A percentile compares a stretch with the other conserved stretches of the same genome.
These are phyloP conservation scores for Phyllotis vaccarum DNA, from an alignment of 2,797 vertebrate species.

Conservation along the genomic window DNA sequence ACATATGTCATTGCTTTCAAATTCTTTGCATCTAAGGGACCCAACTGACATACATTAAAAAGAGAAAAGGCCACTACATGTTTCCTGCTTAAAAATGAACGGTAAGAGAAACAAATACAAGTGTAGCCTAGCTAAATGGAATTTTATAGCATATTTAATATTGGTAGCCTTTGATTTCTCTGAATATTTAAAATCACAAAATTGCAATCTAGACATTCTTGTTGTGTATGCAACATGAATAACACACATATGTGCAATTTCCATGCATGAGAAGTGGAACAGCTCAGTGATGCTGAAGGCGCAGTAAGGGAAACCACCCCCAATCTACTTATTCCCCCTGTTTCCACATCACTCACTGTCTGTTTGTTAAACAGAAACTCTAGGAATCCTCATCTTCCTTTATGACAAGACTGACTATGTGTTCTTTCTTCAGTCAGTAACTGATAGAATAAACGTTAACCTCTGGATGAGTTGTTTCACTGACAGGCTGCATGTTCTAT, in stretches of 20 bases:
- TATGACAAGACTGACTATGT: neutral
- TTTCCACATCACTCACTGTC: neutral
- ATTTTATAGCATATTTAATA: slow-evolving; percentile 37
- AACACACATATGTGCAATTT: neutral
- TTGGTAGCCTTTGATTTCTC: neutral
- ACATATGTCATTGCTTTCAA: slow-evolving; percentile 67
- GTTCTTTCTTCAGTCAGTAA: neutral
- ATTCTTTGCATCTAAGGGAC: slow-evolving; percentile 64
- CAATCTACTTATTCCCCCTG: neutral
- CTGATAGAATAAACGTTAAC: neutral
- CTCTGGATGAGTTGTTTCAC: neutral
- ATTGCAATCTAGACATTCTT: neutral
- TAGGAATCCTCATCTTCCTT: neutral
- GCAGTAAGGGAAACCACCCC: neutral
- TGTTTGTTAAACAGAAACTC: neutral
- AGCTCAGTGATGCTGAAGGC: neutral
- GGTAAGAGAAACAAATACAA: slow-evolving; percentile 45
- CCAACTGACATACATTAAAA: slow-evolving; percentile 31
- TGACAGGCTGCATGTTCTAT: slow-evolving; percentile 10
- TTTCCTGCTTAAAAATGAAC: slow-evolving; percentile 18
- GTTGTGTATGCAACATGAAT: neutral
- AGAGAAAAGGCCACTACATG: slow-evolving; percentile 37
- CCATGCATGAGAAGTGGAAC: neutral
- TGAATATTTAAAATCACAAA: slow-evolving; percentile 31
- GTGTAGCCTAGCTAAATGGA: neutral